Conservation (phyloP, 2,888 invertebrate species). For the Ornithoptera priamus region DNA sequence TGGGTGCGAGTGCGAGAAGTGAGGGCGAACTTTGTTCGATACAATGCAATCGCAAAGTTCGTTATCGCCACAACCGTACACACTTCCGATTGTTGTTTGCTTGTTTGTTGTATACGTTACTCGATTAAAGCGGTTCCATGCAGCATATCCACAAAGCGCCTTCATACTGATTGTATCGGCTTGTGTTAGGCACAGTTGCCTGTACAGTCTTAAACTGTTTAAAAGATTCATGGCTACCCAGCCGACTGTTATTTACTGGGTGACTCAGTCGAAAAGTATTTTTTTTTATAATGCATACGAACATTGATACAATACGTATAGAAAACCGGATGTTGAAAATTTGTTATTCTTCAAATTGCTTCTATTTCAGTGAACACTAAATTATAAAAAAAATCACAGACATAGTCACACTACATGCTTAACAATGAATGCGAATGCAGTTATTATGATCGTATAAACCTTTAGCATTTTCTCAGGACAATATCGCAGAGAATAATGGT, state of each 20-base stretch:
- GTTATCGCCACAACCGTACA: slow-evolving; percentile 8
- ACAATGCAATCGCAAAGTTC: not conserved
- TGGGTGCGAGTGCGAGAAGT: no score
- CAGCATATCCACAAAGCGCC: slow-evolving; percentile 16
- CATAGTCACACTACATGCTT: not conserved
- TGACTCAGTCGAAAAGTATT: no score
- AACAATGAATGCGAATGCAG: not conserved
- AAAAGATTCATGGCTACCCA: not conserved
- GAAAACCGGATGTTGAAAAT: no score
- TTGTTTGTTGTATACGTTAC: slow-evolving; percentile 20
- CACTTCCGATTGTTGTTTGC: slow-evolving; percentile 2
- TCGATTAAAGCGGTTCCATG: slow-evolving; percentile 10
- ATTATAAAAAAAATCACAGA: no score
- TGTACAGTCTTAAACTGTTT: not conserved
- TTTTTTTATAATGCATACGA: no score
- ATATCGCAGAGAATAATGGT: not conserved
- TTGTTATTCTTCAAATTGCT: no score
- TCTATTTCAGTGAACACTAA: no score
- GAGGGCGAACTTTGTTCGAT: no score
- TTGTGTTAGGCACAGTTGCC: not conserved
- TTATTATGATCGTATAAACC: not conserved
- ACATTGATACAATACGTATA: no score
- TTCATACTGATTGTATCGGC: slow-evolving; percentile 7
- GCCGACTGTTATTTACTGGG: no score
- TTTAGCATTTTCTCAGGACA: not conserved